Base-by-base conservation (phyloP, 2,797 vertebrate species). In the Aplochiton taeniatus region DNA sequence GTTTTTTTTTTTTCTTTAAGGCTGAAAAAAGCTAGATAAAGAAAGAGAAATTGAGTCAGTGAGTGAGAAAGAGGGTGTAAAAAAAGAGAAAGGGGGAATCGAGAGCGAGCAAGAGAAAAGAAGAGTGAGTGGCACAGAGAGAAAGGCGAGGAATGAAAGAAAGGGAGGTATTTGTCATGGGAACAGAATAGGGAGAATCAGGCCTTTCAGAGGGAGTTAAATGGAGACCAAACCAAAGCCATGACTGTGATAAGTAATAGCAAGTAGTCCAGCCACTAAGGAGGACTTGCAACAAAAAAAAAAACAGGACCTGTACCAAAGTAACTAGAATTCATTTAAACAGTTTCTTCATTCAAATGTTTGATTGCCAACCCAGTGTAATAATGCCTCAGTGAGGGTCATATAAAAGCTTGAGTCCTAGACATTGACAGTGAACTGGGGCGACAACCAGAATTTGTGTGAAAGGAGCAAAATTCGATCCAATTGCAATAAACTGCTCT, bases 1-100 rank as follows among this genome's bases (percentile, higher is more conserved):
- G 73, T 79, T 83, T 81, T 61, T 86, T 82, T 89, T 83, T 76
- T 76, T 65, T 31, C 3, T 31, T 2, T 31, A 31, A 31, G 6
- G 31, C n/a, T n/a, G 6, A 31, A 31, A 31, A 31, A 31, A 6
- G 31, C 31, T 31, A 31, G 31, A 31, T 31, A 31, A 31, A 31
- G 31, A 31, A 31, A 31, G 31, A 6, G 31, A 31, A 6, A 31
- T 31, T 31, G 75, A 84, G 83, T 85, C 85, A 46, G n/a, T 19
- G 11, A 14, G 12, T 82, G 66, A 69, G 59, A 71, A 66, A 70
- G 42, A 59, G 71, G 66, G 14, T 61, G 57, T 63, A 57, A 61
- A 65, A 63, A 13, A 63, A 11, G 58, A 63, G n/a, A 46, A 45
- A 49, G 64, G 14, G 31, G 20, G 14, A 18, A 45, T 42, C 43